phyloP scores from a whole-genome alignment of 2,888 invertebrate genomes.

The Ellobium chinense region DNA sequence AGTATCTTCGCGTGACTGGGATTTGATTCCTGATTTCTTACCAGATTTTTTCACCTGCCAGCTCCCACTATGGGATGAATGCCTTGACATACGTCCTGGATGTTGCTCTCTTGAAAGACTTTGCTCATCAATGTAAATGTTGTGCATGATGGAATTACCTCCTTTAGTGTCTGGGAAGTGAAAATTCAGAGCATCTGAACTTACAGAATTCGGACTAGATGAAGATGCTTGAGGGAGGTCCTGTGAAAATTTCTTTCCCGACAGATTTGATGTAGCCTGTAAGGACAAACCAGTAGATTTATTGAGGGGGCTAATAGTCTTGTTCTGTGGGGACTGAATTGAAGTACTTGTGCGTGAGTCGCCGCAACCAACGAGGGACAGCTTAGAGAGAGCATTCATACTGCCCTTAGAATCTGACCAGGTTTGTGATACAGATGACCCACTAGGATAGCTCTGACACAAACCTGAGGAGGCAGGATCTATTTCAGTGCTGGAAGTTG shows the following conservation, averaged over 20 bases:
- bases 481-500: neutral
- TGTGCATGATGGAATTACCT: constrained; percentile 50
- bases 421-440: neutral
- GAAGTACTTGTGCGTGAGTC: neutral
- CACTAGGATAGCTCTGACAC: neutral
- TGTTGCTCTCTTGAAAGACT: constrained; percentile 26
- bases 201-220: neutral
- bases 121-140: neutral
- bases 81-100: neutral
- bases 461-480: neutral
- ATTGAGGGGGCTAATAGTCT: constrained; percentile 19
- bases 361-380: neutral
- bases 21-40: neutral
- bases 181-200: neutral
- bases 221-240: neutral
- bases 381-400: neutral
- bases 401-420: neutral
- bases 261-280: neutral
- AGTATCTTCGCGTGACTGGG: neutral
- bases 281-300: neutral
- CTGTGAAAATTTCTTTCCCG: neutral
- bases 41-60: neutral
- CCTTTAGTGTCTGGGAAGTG: constrained; percentile 38
- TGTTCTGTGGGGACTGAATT: constrained; percentile 31
- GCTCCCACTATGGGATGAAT: neutral